These are phyloP conservation scores for Tetrax tetrax DNA, from an alignment of 2,113 vertebrate species.

Conservation along the genomic window DNA sequence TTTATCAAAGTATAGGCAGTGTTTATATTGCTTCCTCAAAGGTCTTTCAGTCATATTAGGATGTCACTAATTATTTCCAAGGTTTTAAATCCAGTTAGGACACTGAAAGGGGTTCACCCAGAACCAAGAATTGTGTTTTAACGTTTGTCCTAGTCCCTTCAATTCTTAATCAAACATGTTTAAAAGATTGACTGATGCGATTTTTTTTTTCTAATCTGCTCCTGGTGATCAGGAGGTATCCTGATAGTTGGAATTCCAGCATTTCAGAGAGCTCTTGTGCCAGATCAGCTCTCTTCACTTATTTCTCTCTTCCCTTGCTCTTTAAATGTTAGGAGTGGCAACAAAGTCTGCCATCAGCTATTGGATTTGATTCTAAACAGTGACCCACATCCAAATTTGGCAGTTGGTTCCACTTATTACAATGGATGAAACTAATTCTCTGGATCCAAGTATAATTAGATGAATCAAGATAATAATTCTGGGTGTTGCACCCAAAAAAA, in stretches of 20 bases:
- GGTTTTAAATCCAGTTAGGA: background rate
- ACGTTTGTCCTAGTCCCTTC: background rate
- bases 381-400: slow-evolving; percentile 22
- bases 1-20: background rate
- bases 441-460: slow-evolving; percentile 22
- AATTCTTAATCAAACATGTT: background rate
- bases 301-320: background rate
- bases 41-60: background rate
- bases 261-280: background rate
- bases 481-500: background rate
- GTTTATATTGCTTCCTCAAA: background rate
- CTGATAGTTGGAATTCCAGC: background rate
- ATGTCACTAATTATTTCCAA: background rate
- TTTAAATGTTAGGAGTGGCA: background rate
- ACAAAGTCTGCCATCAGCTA: background rate
- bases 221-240: background rate
- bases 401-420: slow-evolving; percentile 38
- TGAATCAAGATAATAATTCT: slow-evolving; percentile 17
- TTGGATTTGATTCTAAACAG: background rate
- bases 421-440: slow-evolving; percentile 20
- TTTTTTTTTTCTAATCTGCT: background rate
- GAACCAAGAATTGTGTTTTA: background rate
- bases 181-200: background rate
- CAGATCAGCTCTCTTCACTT: background rate
- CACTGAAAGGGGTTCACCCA: background rate